Percentiles rank a stretch among this genome's conserved stretches.
phyloP scores from a whole-genome alignment of 2,113 vertebrate species.

The Anas platyrhynchos region DNA sequence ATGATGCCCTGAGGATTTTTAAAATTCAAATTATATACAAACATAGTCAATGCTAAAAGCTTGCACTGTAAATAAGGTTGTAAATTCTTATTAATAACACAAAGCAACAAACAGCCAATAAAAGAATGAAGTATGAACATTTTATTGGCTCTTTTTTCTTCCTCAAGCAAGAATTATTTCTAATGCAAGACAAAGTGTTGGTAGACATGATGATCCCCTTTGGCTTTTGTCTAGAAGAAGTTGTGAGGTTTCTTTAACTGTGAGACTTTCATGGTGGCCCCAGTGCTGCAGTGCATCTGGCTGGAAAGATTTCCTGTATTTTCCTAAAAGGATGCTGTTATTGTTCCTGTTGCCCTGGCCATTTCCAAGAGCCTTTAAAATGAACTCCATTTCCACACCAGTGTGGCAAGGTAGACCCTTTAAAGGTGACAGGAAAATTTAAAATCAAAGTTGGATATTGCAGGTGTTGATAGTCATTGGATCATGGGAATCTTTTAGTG shows the following conservation, averaged over 20 bases:
- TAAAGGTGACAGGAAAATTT: not conserved
- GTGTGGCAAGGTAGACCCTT: not conserved
- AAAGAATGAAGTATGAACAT: constrained; percentile 49
- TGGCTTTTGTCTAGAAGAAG: constrained; percentile 58
- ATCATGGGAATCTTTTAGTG: not conserved
- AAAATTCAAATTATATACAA: not conserved
- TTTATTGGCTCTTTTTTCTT: constrained; percentile 59
- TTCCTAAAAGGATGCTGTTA: constrained; percentile 47
- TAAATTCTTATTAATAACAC: constrained; percentile 60
- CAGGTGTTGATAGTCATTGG: not conserved
- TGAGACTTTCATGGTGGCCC: constrained; percentile 62
- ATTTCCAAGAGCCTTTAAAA: constrained; percentile 32
- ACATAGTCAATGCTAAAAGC: not conserved
- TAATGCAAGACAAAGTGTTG: constrained; percentile 61
- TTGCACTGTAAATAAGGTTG: constrained; percentile 27
- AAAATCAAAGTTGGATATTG: not conserved
- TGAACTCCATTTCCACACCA: not conserved
- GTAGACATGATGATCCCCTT: constrained; percentile 63
- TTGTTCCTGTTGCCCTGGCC: constrained; percentile 50
- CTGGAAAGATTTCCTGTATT: constrained; percentile 69
- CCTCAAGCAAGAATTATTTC: constrained; percentile 52
- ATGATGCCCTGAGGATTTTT: not conserved
- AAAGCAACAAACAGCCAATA: constrained; percentile 52
- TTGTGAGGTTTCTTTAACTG: constrained; percentile 62
- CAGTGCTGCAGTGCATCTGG: constrained; percentile 62